Percentiles rank a stretch among this genome's conserved stretches.
These are phyloP conservation scores for Andrena camellia DNA, from an alignment of 2,888 invertebrate genomes.

Conservation along the genomic window DNA sequence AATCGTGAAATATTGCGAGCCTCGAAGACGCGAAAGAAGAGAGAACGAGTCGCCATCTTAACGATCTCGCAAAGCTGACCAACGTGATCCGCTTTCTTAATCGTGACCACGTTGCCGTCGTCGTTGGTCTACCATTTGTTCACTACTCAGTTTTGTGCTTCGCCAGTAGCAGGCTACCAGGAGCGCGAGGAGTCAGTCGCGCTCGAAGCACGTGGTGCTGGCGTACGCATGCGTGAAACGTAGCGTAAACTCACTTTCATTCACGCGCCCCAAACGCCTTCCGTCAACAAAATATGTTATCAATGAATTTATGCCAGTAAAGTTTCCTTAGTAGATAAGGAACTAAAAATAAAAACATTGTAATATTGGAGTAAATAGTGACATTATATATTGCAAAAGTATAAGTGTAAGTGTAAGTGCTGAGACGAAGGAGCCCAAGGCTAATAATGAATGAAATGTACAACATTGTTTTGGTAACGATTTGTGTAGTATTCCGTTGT, in stretches of 20 bases:
- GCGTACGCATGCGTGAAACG: not conserved
- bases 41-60: conserved; percentile 46
- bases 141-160: conserved; percentile 80
- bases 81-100: conserved; percentile 58
- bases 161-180: conserved; percentile 64
- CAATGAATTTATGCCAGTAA: no score
- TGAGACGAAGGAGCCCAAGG: no score
- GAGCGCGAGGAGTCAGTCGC: conserved; percentile 49
- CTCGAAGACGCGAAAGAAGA: conserved; percentile 19
- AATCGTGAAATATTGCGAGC: not conserved
- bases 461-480: no score
- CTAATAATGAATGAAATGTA: no score
- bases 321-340: no score
- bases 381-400: no score
- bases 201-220: not conserved
- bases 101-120: conserved; percentile 70
- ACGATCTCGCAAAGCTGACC: conserved; percentile 19
- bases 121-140: conserved; percentile 73
- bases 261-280: not conserved
- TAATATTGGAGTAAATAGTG: no score
- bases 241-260: not conserved
- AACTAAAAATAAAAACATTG: no score
- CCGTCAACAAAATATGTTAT: no score
- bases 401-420: no score
- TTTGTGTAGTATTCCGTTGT: no score